Base-by-base conservation (phyloP, 1,140 invertebrate genomes). In the Ips typographus region DNA sequence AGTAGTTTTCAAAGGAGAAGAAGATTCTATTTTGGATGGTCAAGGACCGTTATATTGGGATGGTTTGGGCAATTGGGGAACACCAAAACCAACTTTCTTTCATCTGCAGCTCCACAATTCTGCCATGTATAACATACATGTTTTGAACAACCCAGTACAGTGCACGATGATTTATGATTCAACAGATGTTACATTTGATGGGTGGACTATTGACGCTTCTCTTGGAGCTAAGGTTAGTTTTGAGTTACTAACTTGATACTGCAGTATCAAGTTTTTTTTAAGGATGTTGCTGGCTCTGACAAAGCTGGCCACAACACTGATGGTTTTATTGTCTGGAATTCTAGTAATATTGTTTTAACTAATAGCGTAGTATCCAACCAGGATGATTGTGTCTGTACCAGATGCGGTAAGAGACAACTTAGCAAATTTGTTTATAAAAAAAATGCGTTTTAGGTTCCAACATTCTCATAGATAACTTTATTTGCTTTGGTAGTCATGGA, bases 21-120 rank as follows among this genome's bases (percentile, higher is more conserved):
- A 2, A 36, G 53, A 55, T 55, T 8, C 40, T 42, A 49, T 65
- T 22, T 40, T 71, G 40, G 40, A 71, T 52, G 69, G 69, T 40
- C 69, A 65, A 65, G 69, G 69, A 1, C n/a, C 47, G 40, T 37
- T 55, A 5, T 71, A 71, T 4, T 71, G 69, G 69, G 69, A 71
- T 41, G 61, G 56, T 38, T 3, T 6, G 38, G 69, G 69, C 3
- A 63, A 65, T 39, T 60, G 55, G 40, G 69, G 69, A 41, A 36
- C 39, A 6, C 6, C 40, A 1, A 71, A 71, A 39, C 69, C 69
- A 3, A 22, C 22, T 40, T 65, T 71, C 40, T 60, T 71, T 40
- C 60, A n/a, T 6, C 40, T 67, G n/a, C 55, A 59, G 38, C 22
- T 60, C 7, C 55, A 67, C 22, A 52, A 60, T 47, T 67, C 65